A percentile compares a stretch with the other conserved stretches of the same genome.
phyloP scores from a whole-genome alignment of 1,140 invertebrate species.

The Trypoxylus dichotomus region DNA sequence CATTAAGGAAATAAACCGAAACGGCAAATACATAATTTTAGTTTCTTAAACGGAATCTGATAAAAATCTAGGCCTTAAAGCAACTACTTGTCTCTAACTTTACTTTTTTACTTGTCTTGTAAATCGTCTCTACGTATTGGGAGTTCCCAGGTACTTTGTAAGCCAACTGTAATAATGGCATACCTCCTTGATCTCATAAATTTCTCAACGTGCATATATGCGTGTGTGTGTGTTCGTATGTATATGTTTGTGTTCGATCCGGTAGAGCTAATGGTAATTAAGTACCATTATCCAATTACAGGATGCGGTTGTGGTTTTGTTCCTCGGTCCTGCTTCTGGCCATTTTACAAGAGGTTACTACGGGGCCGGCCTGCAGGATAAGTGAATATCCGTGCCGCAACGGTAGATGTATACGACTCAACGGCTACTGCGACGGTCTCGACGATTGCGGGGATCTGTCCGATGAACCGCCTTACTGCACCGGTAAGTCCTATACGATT shows the following conservation, averaged over 20 bases:
- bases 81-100: too few species aligned
- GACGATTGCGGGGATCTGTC: slow-evolving; percentile 81
- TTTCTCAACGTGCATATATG: background rate
- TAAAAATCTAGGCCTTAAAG: too few species aligned
- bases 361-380: slow-evolving; percentile 65
- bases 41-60: too few species aligned
- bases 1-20: too few species aligned
- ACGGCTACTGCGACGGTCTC: slow-evolving; percentile 81
- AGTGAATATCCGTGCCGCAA: slow-evolving; percentile 81
- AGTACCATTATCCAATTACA: slow-evolving; percentile 27
- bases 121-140: too few species aligned
- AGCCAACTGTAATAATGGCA: background rate
- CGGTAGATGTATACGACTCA: slow-evolving; percentile 77
- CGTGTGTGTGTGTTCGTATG: background rate
- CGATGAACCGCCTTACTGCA: slow-evolving; percentile 81
- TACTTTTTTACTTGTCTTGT: too few species aligned
- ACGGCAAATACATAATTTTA: too few species aligned
- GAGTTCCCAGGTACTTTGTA: background rate
- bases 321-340: slow-evolving; percentile 38
- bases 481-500: slow-evolving; percentile 56
- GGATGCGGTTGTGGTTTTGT: slow-evolving; percentile 26
- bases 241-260: background rate
- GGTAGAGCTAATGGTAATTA: slow-evolving; percentile 13
- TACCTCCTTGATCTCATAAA: background rate
- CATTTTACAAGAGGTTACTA: slow-evolving; percentile 40